A percentile compares a stretch with the other conserved stretches of the same genome.
Conservation (phyloP, 92 coral and sea anemone species). For the Epizoanthus rinbou region DNA sequence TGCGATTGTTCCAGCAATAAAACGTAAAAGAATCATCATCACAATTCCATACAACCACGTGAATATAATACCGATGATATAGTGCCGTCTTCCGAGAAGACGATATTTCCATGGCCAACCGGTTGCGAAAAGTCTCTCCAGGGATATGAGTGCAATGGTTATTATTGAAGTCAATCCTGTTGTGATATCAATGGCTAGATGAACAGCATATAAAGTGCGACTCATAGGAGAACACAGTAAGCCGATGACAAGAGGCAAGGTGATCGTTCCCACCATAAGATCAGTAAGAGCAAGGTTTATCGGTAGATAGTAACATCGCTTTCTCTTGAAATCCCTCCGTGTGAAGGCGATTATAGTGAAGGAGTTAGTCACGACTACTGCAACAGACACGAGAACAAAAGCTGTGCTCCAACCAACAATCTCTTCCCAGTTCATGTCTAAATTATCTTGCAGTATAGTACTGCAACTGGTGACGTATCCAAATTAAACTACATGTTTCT, state of each 20-base stretch:
- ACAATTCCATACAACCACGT: neutral
- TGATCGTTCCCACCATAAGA: neutral
- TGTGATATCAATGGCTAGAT: neutral
- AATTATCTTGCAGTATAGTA: no score
- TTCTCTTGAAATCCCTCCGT: neutral
- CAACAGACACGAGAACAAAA: no score
- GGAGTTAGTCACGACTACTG: no score
- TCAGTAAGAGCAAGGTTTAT: conserved; percentile 3
- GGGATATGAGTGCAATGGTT: neutral
- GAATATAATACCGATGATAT: neutral
- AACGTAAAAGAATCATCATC: neutral
- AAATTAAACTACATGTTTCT: no score
- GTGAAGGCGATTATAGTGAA: neutral
- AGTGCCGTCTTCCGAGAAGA: neutral
- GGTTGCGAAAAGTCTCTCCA: conserved; percentile 2
- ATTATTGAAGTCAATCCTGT: neutral
- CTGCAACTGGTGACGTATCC: no score
- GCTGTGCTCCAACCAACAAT: no score
- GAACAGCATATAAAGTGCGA: no score
- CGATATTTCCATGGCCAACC: conserved; percentile 7
- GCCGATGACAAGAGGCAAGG: neutral
- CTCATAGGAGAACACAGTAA: neutral
- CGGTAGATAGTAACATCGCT: neutral
- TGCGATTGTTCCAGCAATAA: no score
- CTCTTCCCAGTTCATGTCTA: no score